Conservation (phyloP, 1,140 invertebrate species). For the Hydropsyche tenuis region DNA sequence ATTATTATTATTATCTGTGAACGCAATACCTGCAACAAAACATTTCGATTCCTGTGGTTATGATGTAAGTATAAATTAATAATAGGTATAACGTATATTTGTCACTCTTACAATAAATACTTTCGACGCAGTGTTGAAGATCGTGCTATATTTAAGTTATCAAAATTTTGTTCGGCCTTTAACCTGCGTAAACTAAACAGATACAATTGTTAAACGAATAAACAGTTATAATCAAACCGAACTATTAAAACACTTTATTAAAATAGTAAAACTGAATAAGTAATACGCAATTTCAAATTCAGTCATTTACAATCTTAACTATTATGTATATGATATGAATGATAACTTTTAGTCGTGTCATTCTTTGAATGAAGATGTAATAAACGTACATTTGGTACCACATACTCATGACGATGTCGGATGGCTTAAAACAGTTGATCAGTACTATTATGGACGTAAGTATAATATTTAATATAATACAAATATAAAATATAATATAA, state of each 20-base stretch:
- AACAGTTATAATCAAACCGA: too few relatives aligned
- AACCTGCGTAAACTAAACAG: background rate
- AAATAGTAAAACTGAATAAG: too few relatives aligned
- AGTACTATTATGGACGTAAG: constrained; percentile 81
- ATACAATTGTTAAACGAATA: too few relatives aligned
- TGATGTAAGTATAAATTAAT: background rate
- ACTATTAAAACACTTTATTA: too few relatives aligned
- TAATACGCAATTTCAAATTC: too few relatives aligned
- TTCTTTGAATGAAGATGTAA: constrained; percentile 56
- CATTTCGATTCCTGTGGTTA: background rate
- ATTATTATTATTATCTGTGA: background rate
- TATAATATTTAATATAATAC: constrained; percentile 37
- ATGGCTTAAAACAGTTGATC: constrained; percentile 86
- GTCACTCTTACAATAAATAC: too few relatives aligned
- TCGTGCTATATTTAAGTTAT: background rate
- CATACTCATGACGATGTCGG: constrained; percentile 84
- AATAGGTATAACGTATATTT: too few relatives aligned
- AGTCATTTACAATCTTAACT: too few relatives aligned
- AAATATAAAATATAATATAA: background rate
- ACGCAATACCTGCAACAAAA: background rate
- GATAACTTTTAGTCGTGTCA: constrained; percentile 62
- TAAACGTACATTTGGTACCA: constrained; percentile 80
- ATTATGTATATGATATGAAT: background rate
- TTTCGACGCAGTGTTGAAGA: too few relatives aligned
- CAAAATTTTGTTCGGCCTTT: background rate